These are phyloP conservation scores for Mactromeris polynyma DNA, from an alignment of 2,888 invertebrate genomes.

Conservation along the genomic window DNA sequence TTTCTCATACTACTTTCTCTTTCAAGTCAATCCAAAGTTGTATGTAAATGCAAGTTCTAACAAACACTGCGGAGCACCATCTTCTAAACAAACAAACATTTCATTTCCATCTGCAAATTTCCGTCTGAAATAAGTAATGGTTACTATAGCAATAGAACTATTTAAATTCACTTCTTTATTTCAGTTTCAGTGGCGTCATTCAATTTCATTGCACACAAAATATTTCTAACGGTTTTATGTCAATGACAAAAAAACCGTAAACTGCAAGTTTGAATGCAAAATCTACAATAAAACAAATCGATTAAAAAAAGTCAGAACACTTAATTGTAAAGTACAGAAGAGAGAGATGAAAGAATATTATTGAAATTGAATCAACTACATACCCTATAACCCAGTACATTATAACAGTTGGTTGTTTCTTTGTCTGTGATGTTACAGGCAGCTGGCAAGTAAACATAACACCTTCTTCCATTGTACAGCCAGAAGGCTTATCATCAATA, in stretches of 20 bases:
- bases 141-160: not conserved
- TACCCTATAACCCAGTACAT: constrained; percentile 94
- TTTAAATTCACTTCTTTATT: too few species aligned
- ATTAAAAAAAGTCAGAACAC: too few species aligned
- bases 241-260: too few species aligned
- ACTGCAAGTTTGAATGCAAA: too few species aligned
- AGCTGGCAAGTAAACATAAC: constrained; percentile 89
- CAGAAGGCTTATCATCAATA: constrained; percentile 77
- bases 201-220: too few species aligned
- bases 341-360: too few species aligned
- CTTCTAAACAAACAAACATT: constrained; percentile 95
- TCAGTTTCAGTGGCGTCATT: too few species aligned
- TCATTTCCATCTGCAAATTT: constrained; percentile 93
- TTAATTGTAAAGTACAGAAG: too few species aligned
- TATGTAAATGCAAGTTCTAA: constrained; percentile 95
- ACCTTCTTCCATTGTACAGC: constrained; percentile 94
- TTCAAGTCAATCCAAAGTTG: constrained; percentile 75
- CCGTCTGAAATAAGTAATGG: constrained; percentile 89
- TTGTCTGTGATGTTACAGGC: constrained; percentile 85
- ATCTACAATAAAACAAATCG: too few species aligned
- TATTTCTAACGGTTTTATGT: too few species aligned
- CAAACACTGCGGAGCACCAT: constrained; percentile 95
- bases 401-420: constrained; percentile 88
- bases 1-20: not conserved
- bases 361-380: constrained; percentile 75